A percentile compares a stretch with the other conserved stretches of the same genome.
phyloP scores from a whole-genome alignment of 2,113 vertebrate genomes.

The Thomomys bottae region DNA sequence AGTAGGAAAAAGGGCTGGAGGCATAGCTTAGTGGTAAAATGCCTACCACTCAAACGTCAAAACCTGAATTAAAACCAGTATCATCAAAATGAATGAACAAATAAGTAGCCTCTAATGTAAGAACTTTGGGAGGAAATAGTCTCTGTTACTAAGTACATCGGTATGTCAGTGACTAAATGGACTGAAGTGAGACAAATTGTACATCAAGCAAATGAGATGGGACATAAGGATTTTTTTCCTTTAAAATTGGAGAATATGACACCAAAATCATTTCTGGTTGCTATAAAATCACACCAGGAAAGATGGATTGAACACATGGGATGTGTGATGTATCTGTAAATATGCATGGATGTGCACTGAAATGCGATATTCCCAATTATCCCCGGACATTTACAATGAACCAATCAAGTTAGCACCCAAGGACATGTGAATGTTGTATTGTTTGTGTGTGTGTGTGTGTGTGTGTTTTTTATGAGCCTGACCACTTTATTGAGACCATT shows the following conservation, averaged over 20 bases:
- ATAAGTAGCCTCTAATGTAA: background rate
- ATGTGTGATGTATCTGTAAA: background rate
- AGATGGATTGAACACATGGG: background rate
- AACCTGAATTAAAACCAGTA: too few relatives aligned
- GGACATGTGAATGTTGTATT: background rate
- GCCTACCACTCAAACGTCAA: background rate
- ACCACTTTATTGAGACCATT: too few relatives aligned
- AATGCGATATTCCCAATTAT: background rate
- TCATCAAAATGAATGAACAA: background rate
- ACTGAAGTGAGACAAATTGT: background rate
- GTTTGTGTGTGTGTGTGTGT: background rate
- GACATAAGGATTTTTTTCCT: background rate
- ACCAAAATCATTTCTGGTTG: background rate
- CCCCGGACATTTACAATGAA: background rate
- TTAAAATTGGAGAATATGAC: background rate
- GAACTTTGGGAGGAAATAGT: background rate
- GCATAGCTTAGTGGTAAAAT: background rate
- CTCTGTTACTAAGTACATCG: background rate
- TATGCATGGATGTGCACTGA: background rate
- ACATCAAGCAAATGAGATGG: constrained; percentile 3
- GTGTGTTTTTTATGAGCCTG: too few relatives aligned
- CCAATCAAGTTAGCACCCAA: background rate
- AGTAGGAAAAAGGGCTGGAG: background rate
- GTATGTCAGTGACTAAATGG: background rate
- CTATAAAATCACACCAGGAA: background rate